Base-by-base conservation (phyloP, 2,113 vertebrate genomes). In the Alaudala cheleensis region DNA sequence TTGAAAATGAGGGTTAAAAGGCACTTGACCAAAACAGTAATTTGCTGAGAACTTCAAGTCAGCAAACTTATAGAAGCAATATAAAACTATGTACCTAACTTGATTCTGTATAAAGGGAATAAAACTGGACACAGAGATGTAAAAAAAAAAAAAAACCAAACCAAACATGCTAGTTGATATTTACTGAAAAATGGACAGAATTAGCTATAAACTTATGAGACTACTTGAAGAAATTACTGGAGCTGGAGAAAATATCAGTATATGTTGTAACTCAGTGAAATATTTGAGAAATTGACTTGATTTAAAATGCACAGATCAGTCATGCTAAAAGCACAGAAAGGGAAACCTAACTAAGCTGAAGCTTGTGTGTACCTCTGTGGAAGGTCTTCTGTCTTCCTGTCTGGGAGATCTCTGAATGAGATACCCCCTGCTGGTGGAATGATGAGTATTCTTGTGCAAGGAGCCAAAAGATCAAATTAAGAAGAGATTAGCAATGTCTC, bases 401-500 rank as follows among this genome's bases (percentile, higher is more conserved):
- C 72, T 70, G 34, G 39, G 34, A 81, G 54, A 71, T 42, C 62
- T 73, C 71, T 77, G 49, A 91, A 76, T 56, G 62, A 92, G 66
- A 50, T 54, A 80, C 28, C 0, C 1, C 56, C 64, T 88, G 67
- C 76, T 62, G 56, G 54, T 78, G 47, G 24, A 92, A 91, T 81
- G 39, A 92, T 70, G 28, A 86, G 37, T 51, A 58, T n/a, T 56
- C 65, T 71, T 37, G 24, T 39, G 67, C 44, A 89, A 88, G 49
- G 81, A 82, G 58, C 33, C 61, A 80, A 84, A 85, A 64, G 77
- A 95, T 88, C 69, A 88, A 78, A 88, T 86, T 86, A 78, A 81
- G 56, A 47, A 74, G 69, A 89, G 49, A 81, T 71, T 39, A 89
- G 60, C 76, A 77, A 82, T 37, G 76, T 73, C 88, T 94, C 82